Conservation (phyloP, 2,888 invertebrate genomes). For the Leistus spinibarbis region DNA sequence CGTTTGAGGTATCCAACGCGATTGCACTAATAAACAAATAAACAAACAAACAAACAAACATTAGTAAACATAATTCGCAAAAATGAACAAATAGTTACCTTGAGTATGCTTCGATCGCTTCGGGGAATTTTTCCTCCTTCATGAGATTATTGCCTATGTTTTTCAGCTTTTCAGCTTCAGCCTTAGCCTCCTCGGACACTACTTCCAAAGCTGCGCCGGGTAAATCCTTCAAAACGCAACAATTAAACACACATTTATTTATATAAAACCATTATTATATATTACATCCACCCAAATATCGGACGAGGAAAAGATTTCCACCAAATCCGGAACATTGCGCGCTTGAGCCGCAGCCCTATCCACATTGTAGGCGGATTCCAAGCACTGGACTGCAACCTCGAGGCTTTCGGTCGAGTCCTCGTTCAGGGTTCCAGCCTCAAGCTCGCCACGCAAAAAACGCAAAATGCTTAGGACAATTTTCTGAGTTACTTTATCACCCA, state of each 20-base stretch:
- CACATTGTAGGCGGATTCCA: slow-evolving; percentile 88
- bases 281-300: slow-evolving; percentile 29
- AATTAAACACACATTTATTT: not conserved
- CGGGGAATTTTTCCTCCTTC: slow-evolving; percentile 79
- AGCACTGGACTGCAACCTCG: slow-evolving; percentile 93
- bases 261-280: not conserved
- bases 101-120: slow-evolving; percentile 84
- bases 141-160: slow-evolving; percentile 88
- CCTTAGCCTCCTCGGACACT: slow-evolving; percentile 62
- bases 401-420: slow-evolving; percentile 70
- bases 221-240: slow-evolving; percentile 4
- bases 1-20: slow-evolving; percentile 82
- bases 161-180: slow-evolving; percentile 83
- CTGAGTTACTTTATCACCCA: slow-evolving; percentile 40
- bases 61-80: slow-evolving; percentile 28
- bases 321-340: slow-evolving; percentile 33
- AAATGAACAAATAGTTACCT: slow-evolving; percentile 55
- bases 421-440: slow-evolving; percentile 47
- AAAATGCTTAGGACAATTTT: slow-evolving; percentile 49
- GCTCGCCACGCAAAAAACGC: slow-evolving; percentile 51
- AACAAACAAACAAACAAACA: slow-evolving; percentile 18
- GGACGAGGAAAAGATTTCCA: slow-evolving; percentile 23
- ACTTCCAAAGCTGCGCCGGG: slow-evolving; percentile 41
- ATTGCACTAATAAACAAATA: slow-evolving; percentile 71
- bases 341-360: slow-evolving; percentile 48